phyloP scores from a whole-genome alignment of 2,888 invertebrate species.

The Drepanosiphum platanoidis region DNA sequence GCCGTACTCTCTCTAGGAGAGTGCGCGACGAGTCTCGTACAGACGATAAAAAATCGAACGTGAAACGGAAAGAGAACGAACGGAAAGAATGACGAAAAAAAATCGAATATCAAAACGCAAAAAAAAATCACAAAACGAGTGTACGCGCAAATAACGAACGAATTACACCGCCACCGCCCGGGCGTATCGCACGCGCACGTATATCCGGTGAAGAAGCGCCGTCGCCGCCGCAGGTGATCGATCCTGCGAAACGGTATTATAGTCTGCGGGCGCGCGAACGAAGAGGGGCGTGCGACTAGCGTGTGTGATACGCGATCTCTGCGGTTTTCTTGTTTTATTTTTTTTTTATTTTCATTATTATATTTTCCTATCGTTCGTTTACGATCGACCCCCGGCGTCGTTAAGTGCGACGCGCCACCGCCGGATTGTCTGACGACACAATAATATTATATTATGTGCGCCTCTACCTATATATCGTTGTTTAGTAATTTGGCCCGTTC shows the following conservation, averaged over 20 bases:
- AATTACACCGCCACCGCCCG: background rate
- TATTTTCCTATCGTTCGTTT: background rate
- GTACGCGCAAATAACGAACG: background rate
- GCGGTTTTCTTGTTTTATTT: slow-evolving; percentile 17
- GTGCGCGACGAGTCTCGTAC: background rate
- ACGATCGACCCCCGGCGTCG: background rate
- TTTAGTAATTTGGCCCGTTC: background rate
- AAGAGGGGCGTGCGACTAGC: background rate
- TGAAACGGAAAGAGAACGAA: background rate
- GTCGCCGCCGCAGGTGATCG: slow-evolving; percentile 30
- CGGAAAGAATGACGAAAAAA: background rate
- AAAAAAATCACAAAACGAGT: background rate
- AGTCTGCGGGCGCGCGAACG: background rate
- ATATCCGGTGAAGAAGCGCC: slow-evolving; percentile 38
- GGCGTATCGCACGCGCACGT: background rate
- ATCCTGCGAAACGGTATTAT: slow-evolving; percentile 19
- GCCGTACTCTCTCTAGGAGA: background rate
- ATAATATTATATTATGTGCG: too few species aligned
- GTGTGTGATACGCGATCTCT: slow-evolving; percentile 18
- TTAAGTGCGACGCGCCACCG: too few species aligned
- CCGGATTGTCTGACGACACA: background rate
- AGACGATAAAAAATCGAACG: background rate
- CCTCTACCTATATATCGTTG: too few species aligned
- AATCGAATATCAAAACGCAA: too few species aligned
- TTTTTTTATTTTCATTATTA: background rate